A percentile compares a stretch with the other conserved stretches of the same genome.
Conservation (phyloP, 2,113 vertebrate species). For the Bombycilla garrulus region DNA sequence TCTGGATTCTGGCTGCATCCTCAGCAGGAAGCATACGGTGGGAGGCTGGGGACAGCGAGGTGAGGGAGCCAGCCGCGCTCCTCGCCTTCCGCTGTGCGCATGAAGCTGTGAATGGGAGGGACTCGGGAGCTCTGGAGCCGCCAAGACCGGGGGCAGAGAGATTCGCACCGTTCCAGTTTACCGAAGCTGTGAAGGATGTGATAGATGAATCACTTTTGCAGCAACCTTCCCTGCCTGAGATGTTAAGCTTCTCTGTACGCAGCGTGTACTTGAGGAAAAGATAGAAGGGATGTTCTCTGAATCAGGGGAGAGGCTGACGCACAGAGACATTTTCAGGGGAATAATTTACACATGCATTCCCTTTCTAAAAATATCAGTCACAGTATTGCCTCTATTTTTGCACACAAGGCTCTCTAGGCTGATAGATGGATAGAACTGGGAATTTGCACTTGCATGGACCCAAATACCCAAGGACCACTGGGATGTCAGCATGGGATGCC, state of each 20-base stretch:
- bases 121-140: neutral
- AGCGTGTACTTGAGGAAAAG: conserved; percentile 54
- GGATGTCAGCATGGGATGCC: neutral
- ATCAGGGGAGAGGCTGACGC: conserved; percentile 58
- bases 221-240: conserved; percentile 10
- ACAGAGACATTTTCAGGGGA: conserved; percentile 58
- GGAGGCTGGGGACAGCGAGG: neutral
- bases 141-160: neutral
- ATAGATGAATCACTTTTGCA: conserved; percentile 60
- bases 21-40: neutral
- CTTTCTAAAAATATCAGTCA: conserved; percentile 60
- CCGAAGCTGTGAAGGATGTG: conserved; percentile 41
- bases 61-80: neutral
- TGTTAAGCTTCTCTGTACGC: neutral
- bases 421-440: neutral
- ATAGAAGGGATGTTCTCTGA: conserved; percentile 60
- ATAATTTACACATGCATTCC: conserved; percentile 65
- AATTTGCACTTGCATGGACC: neutral
- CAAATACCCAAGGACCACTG: neutral
- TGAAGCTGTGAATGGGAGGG: neutral
- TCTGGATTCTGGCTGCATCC: neutral
- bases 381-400: conserved; percentile 49
- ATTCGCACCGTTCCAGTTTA: neutral
- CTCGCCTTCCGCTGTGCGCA: accelerated
- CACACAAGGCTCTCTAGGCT: neutral